These are phyloP conservation scores for Zosterops japonicus DNA, from an alignment of 2,113 vertebrate genomes.

Conservation along the genomic window DNA sequence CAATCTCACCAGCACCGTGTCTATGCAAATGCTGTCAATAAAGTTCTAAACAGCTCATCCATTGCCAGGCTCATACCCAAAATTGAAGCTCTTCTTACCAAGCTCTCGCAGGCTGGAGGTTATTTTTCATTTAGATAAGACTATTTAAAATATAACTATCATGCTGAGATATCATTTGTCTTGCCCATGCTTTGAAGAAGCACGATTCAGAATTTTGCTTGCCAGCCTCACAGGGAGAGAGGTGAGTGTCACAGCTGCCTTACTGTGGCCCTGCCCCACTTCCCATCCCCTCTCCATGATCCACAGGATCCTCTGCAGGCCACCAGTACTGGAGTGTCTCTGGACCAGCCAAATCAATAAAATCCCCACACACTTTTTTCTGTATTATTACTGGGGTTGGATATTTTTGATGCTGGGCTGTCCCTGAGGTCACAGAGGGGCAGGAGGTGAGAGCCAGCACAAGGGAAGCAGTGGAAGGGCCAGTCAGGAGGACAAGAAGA, in stretches of 20 bases:
- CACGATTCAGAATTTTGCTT: not conserved
- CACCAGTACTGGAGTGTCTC: not conserved
- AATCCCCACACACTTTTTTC: accelerated
- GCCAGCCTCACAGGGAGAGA: not conserved
- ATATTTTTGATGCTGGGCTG: accelerated
- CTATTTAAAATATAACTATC: slow-evolving; percentile 69
- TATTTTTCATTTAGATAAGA: slow-evolving; percentile 74
- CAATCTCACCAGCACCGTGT: slow-evolving; percentile 62
- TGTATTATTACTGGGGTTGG: not conserved
- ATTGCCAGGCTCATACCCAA: slow-evolving; percentile 57
- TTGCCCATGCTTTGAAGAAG: slow-evolving; percentile 27
- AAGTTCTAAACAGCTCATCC: slow-evolving; percentile 67
- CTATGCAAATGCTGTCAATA: slow-evolving; percentile 73
- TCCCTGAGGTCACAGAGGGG: not conserved
- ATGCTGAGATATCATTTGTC: slow-evolving; percentile 68
- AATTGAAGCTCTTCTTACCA: slow-evolving; percentile 65
- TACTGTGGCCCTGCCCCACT: not conserved
- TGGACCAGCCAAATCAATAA: not conserved
- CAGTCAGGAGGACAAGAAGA: not conserved
- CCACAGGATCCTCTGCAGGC: not conserved
- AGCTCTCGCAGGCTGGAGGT: slow-evolving; percentile 35
- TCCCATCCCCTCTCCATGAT: too few species aligned
- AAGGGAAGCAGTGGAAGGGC: not conserved
- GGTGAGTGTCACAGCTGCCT: not conserved
- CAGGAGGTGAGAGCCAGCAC: not conserved